These are phyloP conservation scores for Ctenochaetus hawaiiensis DNA, from an alignment of 2,797 vertebrate genomes.

Conservation along the genomic window DNA sequence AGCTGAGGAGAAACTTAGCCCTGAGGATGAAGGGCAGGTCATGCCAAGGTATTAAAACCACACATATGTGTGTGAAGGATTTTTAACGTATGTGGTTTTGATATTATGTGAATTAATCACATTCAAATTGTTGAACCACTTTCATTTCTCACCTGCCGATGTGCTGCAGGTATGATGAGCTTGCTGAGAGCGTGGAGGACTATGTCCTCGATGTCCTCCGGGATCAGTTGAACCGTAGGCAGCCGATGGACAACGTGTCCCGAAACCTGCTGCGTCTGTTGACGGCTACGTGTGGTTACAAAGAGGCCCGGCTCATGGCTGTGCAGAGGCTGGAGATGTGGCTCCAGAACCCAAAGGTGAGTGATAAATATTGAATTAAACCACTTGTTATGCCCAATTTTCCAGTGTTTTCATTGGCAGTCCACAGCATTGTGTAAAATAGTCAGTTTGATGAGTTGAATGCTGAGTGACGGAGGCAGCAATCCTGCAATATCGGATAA, in stretches of 20 bases:
- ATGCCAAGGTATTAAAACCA: slow-evolving; percentile 91
- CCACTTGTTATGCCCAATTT: neutral
- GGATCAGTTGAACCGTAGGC: slow-evolving; percentile 96
- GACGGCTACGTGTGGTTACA: slow-evolving; percentile 95
- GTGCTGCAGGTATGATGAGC: slow-evolving; percentile 91
- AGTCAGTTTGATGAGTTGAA: neutral
- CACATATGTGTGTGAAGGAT: neutral
- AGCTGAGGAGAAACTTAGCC: slow-evolving; percentile 97
- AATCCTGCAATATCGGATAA: neutral
- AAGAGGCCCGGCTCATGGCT: slow-evolving; percentile 94
- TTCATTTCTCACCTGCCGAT: neutral
- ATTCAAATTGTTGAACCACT: neutral
- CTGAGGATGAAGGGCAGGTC: slow-evolving; percentile 94
- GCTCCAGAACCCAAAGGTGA: slow-evolving; percentile 98
- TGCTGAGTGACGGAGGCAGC: neutral
- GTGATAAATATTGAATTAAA: slow-evolving; percentile 1
- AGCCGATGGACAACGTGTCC: slow-evolving; percentile 98
- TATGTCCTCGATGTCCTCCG: slow-evolving; percentile 95
- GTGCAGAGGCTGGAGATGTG: slow-evolving; percentile 99
- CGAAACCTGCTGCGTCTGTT: slow-evolving; percentile 96
- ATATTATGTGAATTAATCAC: too few species aligned
- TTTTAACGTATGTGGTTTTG: too few species aligned
- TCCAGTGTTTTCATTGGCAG: neutral
- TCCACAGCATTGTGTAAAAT: neutral
- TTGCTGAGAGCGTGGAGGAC: slow-evolving; percentile 96